Evolutionary conservation across 1,140 invertebrate genomes (phyloP).

Genomic region (Holotrichia oblita): DNA sequence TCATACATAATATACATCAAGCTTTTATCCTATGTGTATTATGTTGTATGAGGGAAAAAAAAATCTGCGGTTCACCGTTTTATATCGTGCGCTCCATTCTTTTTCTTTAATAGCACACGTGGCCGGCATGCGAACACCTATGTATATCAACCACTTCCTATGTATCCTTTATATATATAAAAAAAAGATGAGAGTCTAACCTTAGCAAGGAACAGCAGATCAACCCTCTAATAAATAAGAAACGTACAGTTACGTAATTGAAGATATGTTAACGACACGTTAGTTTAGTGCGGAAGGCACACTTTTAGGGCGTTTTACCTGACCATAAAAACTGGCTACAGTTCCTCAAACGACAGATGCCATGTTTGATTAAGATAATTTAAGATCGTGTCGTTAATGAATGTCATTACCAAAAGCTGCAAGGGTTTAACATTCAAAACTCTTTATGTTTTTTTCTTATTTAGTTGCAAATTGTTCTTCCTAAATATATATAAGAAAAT

Average conservation of each 20-base stretch:
- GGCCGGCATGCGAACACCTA: slow-evolving; percentile 4
- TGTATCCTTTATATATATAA: background rate
- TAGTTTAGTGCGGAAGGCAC: background rate
- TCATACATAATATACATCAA: background rate
- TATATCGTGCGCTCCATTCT: background rate
- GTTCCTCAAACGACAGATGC: background rate
- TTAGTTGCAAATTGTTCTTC: too few species aligned
- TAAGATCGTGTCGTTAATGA: background rate
- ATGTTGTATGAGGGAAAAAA: background rate
- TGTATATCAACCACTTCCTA: slow-evolving; percentile 3
- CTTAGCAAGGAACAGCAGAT: background rate
- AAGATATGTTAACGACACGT: background rate
- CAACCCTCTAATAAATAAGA: background rate
- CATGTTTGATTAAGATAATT: background rate
- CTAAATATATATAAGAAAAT: too few species aligned
- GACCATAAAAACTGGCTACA: background rate
- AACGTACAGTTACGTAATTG: background rate
- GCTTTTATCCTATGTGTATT: background rate
- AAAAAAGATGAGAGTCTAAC: background rate
- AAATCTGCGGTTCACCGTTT: slow-evolving; percentile 19
- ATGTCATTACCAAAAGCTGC: background rate
- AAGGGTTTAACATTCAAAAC: background rate
- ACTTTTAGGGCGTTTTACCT: background rate
- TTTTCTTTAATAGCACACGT: background rate
- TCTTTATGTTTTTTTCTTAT: too few species aligned